A percentile compares a stretch with the other conserved stretches of the same genome.
Evolutionary conservation across 2,797 vertebrate species (phyloP).

Genomic region (Leucoraja ocellata): DNA sequence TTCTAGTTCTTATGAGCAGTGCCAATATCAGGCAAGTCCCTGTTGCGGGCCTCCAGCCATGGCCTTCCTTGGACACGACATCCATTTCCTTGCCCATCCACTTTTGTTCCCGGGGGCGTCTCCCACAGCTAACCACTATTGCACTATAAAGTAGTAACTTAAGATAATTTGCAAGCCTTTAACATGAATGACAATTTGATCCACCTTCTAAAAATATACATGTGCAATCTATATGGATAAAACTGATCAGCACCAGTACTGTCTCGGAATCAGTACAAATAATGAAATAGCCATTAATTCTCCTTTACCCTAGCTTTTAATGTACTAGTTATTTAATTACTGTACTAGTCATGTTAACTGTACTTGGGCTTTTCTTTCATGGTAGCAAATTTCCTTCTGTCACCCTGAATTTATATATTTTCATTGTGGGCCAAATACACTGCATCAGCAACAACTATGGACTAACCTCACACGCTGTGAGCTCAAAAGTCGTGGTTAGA

Average conservation of each 20-base stretch:
- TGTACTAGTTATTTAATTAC: neutral
- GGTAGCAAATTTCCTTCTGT: neutral
- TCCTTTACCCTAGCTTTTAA: neutral
- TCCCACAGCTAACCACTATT: too few relatives aligned
- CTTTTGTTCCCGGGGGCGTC: too few relatives aligned
- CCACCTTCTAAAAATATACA: neutral
- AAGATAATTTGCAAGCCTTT: neutral
- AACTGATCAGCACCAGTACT: neutral
- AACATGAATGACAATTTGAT: neutral
- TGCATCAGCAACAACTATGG: neutral
- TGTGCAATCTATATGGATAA: neutral
- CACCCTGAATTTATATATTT: neutral
- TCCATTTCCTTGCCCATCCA: too few relatives aligned
- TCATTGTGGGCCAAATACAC: neutral
- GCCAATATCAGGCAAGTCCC: too few relatives aligned
- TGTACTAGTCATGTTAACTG: neutral
- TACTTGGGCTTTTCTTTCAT: neutral
- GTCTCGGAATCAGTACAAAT: neutral
- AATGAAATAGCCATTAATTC: neutral
- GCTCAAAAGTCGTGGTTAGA: neutral
- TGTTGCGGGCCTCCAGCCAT: too few relatives aligned
- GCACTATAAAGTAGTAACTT: neutral
- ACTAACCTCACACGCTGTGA: neutral
- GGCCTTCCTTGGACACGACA: too few relatives aligned
- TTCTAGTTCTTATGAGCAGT: too few relatives aligned